Percentiles rank a stretch among this genome's conserved stretches.
phyloP scores from a whole-genome alignment of 2,888 invertebrate genomes.

The Diadegma fenestrale region DNA sequence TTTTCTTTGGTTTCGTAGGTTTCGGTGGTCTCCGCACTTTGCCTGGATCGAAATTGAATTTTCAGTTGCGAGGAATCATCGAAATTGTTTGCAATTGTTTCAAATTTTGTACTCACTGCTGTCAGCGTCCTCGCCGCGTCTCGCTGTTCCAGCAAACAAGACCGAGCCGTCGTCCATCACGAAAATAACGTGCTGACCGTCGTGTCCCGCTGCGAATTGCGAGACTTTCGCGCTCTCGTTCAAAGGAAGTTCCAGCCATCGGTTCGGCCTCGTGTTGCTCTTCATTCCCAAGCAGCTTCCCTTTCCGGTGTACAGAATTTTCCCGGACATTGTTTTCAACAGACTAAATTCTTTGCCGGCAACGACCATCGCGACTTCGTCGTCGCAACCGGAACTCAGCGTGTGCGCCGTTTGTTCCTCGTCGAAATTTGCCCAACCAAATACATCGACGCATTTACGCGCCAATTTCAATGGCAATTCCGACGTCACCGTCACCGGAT shows the following conservation, averaged over 20 bases:
- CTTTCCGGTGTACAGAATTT: slow-evolving; percentile 95
- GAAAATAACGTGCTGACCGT: slow-evolving; percentile 95
- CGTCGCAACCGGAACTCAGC: slow-evolving; percentile 88
- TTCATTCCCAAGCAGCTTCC: slow-evolving; percentile 95
- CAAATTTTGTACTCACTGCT: slow-evolving; percentile 85
- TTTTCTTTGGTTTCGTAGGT: slow-evolving; percentile 96
- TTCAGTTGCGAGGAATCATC: not conserved
- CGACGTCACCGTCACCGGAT: slow-evolving; percentile 87
- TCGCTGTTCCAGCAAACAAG: slow-evolving; percentile 93
- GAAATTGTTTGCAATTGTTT: not conserved
- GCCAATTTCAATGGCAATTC: slow-evolving; percentile 91
- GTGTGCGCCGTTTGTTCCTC: slow-evolving; percentile 87
- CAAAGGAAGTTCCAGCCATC: slow-evolving; percentile 89
- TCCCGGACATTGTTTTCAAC: slow-evolving; percentile 93
- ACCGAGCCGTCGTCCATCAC: slow-evolving; percentile 97
- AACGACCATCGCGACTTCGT: slow-evolving; percentile 91
- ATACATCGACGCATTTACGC: slow-evolving; percentile 91
- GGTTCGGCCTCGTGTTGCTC: slow-evolving; percentile 86
- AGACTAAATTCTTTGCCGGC: slow-evolving; percentile 97
- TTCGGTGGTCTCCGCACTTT: slow-evolving; percentile 92
- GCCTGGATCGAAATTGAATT: slow-evolving; percentile 75
- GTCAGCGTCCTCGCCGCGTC: slow-evolving; percentile 97
- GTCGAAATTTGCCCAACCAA: slow-evolving; percentile 91
- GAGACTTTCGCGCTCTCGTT: slow-evolving; percentile 90
- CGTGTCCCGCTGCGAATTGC: slow-evolving; percentile 96